Evolutionary conservation across 64 coral and sea anemone species (phyloP).

Genomic region (Porites lutea): DNA sequence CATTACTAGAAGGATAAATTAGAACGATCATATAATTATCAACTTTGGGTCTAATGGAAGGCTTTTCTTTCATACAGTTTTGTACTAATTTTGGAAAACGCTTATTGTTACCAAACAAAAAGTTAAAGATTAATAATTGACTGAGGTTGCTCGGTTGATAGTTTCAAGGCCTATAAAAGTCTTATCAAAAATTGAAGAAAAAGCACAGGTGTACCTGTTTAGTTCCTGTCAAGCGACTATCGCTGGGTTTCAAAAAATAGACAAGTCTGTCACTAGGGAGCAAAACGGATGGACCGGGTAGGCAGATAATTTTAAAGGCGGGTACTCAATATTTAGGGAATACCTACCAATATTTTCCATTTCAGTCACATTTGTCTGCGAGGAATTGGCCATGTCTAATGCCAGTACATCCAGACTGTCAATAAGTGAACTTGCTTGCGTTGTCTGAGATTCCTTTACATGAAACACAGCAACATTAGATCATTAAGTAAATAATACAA

Average conservation of each 20-base stretch:
- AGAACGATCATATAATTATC: background rate
- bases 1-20: background rate
- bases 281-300: too few relatives aligned
- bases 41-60: background rate
- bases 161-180: too few relatives aligned
- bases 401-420: conserved; percentile 22
- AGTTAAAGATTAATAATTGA: too few relatives aligned
- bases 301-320: background rate
- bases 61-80: too few relatives aligned
- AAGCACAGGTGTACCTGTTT: too few relatives aligned
- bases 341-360: conserved; percentile 28
- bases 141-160: too few relatives aligned
- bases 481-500: background rate
- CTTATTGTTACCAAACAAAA: too few relatives aligned
- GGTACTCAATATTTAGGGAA: background rate
- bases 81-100: too few relatives aligned
- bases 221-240: too few relatives aligned
- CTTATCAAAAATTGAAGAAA: too few relatives aligned
- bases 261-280: too few relatives aligned
- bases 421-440: conserved; percentile 37
- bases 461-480: background rate
- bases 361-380: conserved; percentile 1
- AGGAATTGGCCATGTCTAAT: conserved; percentile 13
- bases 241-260: too few relatives aligned
- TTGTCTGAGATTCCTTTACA: conserved; percentile 7